phyloP scores from a whole-genome alignment of 2,888 invertebrate genomes.

The Colostygia pectinataria region DNA sequence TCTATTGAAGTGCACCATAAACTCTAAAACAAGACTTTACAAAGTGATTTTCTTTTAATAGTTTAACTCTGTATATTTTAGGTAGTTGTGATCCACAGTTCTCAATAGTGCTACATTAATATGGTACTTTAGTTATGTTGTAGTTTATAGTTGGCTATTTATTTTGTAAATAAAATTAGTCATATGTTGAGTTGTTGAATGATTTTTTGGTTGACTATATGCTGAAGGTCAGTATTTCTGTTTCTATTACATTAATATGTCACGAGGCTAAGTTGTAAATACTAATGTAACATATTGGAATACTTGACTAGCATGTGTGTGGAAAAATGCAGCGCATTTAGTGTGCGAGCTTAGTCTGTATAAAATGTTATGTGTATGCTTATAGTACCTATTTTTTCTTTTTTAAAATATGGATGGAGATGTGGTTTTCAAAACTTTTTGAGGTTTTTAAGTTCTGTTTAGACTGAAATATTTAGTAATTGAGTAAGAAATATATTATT shows the following conservation, averaged over 20 bases:
- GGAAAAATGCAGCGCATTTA: constrained; percentile 56
- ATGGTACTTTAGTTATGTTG: constrained; percentile 19
- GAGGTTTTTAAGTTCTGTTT: constrained; percentile 28
- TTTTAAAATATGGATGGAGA: constrained; percentile 44
- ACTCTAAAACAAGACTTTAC: constrained; percentile 15
- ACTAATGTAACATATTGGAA: constrained; percentile 47
- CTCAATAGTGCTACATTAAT: constrained; percentile 27
- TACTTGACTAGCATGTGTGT: constrained; percentile 45
- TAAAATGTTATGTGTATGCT: constrained; percentile 68
- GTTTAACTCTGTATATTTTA: constrained; percentile 18
- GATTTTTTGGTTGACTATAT: constrained; percentile 14
- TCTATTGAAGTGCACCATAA: constrained; percentile 15
- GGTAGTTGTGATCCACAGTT: constrained; percentile 33
- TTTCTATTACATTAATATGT: constrained; percentile 39
- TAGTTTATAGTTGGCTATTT: constrained; percentile 31
- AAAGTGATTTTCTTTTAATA: constrained; percentile 15
- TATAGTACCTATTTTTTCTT: constrained; percentile 57
- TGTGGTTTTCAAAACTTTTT: constrained; percentile 31
- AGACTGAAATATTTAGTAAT: constrained; percentile 34
- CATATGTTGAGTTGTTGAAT: constrained; percentile 22
- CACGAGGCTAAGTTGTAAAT: constrained; percentile 43
- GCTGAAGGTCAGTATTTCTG: constrained; percentile 47
- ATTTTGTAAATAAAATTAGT: constrained; percentile 29
- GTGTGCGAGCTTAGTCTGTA: constrained; percentile 71
- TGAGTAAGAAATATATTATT: constrained; percentile 27